A percentile compares a stretch with the other conserved stretches of the same genome.
Conservation (phyloP, 2,888 invertebrate genomes). For the Linyphia triangularis region DNA sequence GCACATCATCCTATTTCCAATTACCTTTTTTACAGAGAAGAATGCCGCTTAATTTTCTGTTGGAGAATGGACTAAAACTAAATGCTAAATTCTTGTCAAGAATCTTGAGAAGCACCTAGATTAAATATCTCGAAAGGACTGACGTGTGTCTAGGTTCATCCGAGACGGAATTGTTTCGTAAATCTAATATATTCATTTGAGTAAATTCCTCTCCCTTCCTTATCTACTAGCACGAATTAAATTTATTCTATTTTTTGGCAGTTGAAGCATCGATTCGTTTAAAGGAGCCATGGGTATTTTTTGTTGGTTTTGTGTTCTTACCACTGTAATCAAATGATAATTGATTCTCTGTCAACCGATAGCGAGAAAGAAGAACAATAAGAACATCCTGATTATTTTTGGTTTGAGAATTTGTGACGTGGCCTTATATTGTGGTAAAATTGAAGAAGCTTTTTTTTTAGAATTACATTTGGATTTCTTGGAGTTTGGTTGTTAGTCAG, state of each 20-base stretch:
- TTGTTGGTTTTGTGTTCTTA: slow-evolving; percentile 14
- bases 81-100: slow-evolving; percentile 38
- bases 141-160: slow-evolving; percentile 40
- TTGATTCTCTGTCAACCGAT: slow-evolving; percentile 36
- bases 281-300: neutral
- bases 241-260: slow-evolving; percentile 43
- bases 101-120: slow-evolving; percentile 9
- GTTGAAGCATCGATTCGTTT: slow-evolving; percentile 19
- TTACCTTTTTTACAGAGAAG: neutral
- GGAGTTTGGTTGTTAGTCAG: neutral
- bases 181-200: slow-evolving; percentile 61
- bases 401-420: neutral
- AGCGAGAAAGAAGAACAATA: slow-evolving; percentile 24
- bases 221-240: slow-evolving; percentile 14
- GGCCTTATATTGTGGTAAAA: neutral
- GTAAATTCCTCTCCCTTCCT: slow-evolving; percentile 21
- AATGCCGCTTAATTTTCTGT: slow-evolving; percentile 24
- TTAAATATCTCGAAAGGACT: slow-evolving; percentile 37
- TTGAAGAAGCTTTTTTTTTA: neutral
- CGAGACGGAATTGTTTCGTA: slow-evolving; percentile 48
- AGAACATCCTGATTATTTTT: neutral
- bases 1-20: slow-evolving; percentile 6
- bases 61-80: slow-evolving; percentile 1
- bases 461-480: neutral
- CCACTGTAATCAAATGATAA: slow-evolving; percentile 50